phyloP scores from a whole-genome alignment of 2,888 invertebrate species.

The Hyposoter didymator region DNA sequence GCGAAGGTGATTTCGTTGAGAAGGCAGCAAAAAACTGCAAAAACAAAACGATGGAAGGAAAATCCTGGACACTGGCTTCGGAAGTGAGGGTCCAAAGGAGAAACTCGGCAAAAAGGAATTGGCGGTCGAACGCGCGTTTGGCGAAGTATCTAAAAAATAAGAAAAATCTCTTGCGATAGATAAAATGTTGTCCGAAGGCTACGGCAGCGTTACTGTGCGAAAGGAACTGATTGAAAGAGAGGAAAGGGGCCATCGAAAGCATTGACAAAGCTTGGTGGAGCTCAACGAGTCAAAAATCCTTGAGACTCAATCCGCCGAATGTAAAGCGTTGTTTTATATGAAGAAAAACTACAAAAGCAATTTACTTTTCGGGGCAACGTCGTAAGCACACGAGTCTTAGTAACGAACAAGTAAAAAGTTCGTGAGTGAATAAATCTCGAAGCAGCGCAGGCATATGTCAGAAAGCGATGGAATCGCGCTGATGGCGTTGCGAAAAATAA shows the following conservation, averaged over 20 bases:
- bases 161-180: not conserved
- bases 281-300: not conserved
- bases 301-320: slow-evolving; percentile 37
- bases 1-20: slow-evolving; percentile 61
- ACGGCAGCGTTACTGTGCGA: not conserved
- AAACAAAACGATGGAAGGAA: slow-evolving; percentile 57
- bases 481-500: slow-evolving; percentile 3
- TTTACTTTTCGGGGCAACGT: slow-evolving; percentile 26
- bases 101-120: slow-evolving; percentile 42
- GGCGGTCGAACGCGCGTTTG: slow-evolving; percentile 31
- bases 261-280: slow-evolving; percentile 15
- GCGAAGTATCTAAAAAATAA: slow-evolving; percentile 38
- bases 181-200: slow-evolving; percentile 7
- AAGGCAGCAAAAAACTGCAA: slow-evolving; percentile 63
- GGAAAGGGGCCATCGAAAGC: slow-evolving; percentile 27
- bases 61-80: slow-evolving; percentile 8
- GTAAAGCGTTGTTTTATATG: slow-evolving; percentile 17
- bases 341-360: slow-evolving; percentile 4
- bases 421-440: slow-evolving; percentile 20
- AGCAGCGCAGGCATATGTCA: not conserved
- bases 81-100: slow-evolving; percentile 17
- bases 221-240: not conserved
- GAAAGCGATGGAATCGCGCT: slow-evolving; percentile 28
- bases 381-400: slow-evolving; percentile 69
- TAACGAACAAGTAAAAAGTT: slow-evolving; percentile 7